Percentiles rank a stretch among this genome's conserved stretches.
Conservation (phyloP, 2,888 invertebrate species). For the Prenolepis imparis region DNA sequence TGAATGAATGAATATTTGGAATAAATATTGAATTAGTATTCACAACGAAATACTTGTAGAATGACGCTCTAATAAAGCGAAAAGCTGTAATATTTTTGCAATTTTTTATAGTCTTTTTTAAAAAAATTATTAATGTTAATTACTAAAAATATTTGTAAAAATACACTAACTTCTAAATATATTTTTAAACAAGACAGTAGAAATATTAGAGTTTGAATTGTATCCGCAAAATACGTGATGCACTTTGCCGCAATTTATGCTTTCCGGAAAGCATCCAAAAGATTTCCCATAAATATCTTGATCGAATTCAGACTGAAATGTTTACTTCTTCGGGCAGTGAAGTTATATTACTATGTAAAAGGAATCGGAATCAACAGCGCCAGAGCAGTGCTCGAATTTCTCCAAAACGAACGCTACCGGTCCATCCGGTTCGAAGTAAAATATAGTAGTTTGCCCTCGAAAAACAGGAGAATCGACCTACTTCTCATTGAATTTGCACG, state of each 20-base stretch:
- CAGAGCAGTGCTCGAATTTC: slow-evolving; percentile 9
- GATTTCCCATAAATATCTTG: slow-evolving; percentile 37
- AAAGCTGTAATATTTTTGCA: not conserved
- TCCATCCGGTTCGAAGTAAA: slow-evolving; percentile 32
- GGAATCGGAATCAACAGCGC: slow-evolving; percentile 34
- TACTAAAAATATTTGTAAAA: not conserved
- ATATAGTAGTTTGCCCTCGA: slow-evolving; percentile 43
- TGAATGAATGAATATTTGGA: not conserved
- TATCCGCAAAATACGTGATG: slow-evolving; percentile 5
- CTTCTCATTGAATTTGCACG: slow-evolving; percentile 48
- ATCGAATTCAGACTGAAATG: slow-evolving; percentile 45
- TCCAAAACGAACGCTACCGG: slow-evolving; percentile 8
- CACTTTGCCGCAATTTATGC: not conserved
- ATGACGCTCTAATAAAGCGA: not conserved
- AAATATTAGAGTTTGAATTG: slow-evolving; percentile 31
- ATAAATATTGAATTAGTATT: not conserved
- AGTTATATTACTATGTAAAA: slow-evolving; percentile 30
- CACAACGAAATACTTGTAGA: not conserved
- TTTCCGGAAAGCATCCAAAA: slow-evolving; percentile 44
- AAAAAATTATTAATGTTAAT: not conserved
- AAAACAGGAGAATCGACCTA: slow-evolving; percentile 49
- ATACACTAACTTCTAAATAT: not conserved
- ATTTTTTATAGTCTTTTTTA: not conserved
- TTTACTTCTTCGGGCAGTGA: slow-evolving; percentile 33
- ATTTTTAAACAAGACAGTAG: not conserved